Base-by-base conservation (phyloP, 92 coral and sea anemone species). In the Blastomussa wellsi region DNA sequence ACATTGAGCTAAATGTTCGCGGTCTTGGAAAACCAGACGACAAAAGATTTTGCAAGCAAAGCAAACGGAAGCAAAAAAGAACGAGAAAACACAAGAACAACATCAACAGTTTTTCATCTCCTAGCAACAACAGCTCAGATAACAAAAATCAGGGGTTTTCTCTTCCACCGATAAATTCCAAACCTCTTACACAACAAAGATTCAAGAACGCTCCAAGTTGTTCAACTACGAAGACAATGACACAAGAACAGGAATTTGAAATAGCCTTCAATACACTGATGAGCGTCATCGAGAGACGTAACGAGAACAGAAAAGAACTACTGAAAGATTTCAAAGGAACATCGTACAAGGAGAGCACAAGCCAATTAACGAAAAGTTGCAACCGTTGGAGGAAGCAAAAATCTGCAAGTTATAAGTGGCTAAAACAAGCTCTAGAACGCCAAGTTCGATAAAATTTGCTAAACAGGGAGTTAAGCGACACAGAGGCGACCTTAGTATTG, bases 301-400 rank as follows among this genome's bases (percentile, higher is more conserved):
- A 76, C 67, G 53, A 29, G 76, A 88, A 38, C 89, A 81, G 55
- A 88, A 47, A 47, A 32, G 33, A 55, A 88, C 89, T 10, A 69
- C 52, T 26, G 83, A 76, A 33, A 76, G 84, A 64, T 78, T 91
- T 68, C 77, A 81, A 66, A 32, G 68, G 42, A 88, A 73, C 36
- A 53, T 91, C 16, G 57, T 91, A 9, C 89, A 88, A 17, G 94
- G 94, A 5, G 76, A 84, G 32, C 79, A 74, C 10, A 83, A 83
- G 32, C 81, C 79, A 33, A 74, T 83, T 20, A 83, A 59, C 29
- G 81, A 74, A 60, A 83, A 62, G 7, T 20, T 31, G 22, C 51
- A 29, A 15, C 33, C 38, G 29, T 11, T 3, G 31, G 74, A 59
- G 44, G 60, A 74, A 75, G 52, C 68, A 24, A 71, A 51, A 35